Evolutionary conservation across 2,797 vertebrate genomes (phyloP), one percentile per base, ranked within the genome.

Genomic region (Tangara arthus): DNA sequence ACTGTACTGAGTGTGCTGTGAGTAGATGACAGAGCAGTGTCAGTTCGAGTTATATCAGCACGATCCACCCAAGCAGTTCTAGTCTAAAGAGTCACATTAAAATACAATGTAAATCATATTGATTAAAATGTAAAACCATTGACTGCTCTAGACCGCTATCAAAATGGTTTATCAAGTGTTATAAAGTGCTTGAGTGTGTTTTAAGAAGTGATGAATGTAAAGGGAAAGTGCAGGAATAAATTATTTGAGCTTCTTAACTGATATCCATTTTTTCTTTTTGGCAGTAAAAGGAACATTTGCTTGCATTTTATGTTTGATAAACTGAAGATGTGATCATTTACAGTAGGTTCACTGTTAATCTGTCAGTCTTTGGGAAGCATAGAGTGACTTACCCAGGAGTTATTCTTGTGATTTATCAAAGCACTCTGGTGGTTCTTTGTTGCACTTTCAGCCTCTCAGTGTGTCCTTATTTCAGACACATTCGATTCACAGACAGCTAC

Each of bases 131-230:
- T 71, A 49, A 42, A 56, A 21, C 12, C 22, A 52, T 11, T 55
- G 37, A 14, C 27, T 72, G 39, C 53, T 49, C 37, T 47, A 20
- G 21, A 30, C n/a, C 0, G 3, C 44, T 63, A 27, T 18, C n/a
- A 56, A 1, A 56, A 26, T 22, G 13, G 2, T 86, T 72, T 35
- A 26, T 35, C 0, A 0, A 16, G 10, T 61, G 24, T 52, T 66
- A 22, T 2, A 2, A 47, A 24, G 35, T 53, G 47, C n/a, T 70
- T 49, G 26, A 46, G 30, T 55, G 57, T 59, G 9, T 76, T 82
- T 60, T 70, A 86, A 22, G n/a, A 77, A 77, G 11, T 35, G 19
- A 19, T 52, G 5, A 63, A 15, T 28, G 23, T 42, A 39, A 53
- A 21, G 8, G 26, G 22, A 52, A 88, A 65, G 20, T 27, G 24